Evolutionary conservation across 2,797 vertebrate species (phyloP).

Genomic region (Lycodopsis pacificus): DNA sequence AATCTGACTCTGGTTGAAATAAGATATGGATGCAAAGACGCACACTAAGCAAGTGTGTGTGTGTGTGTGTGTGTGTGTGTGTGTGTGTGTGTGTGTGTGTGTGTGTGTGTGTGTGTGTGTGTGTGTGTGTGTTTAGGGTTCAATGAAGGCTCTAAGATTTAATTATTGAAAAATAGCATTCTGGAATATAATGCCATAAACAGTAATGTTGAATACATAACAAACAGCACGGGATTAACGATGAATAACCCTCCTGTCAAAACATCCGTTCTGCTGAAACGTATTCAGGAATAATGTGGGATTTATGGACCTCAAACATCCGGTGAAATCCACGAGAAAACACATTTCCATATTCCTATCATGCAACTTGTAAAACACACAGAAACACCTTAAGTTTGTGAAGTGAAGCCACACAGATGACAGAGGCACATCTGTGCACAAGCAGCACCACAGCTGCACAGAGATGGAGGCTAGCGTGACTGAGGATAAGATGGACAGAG

Average conservation of each 20-base stretch:
- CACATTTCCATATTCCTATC: constrained; percentile 35
- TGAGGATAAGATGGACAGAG: constrained; percentile 1
- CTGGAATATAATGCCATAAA: constrained; percentile 60
- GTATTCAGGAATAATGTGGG: constrained; percentile 33
- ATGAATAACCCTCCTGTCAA: constrained; percentile 53
- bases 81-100: constrained; percentile 11
- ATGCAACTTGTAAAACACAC: constrained; percentile 17
- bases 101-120: too few relatives aligned
- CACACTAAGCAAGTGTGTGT: background rate
- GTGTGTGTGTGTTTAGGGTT: constrained; percentile 6
- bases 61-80: constrained; percentile 11
- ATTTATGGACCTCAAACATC: constrained; percentile 35
- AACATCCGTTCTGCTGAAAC: constrained; percentile 44
- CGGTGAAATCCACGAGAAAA: constrained; percentile 24
- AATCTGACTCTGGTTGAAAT: constrained; percentile 70
- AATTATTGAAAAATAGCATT: constrained; percentile 64
- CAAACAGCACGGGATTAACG: constrained; percentile 65
- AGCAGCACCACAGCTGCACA: constrained; percentile 13
- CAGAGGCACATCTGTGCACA: background rate
- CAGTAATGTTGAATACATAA: constrained; percentile 48
- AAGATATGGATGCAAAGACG: constrained; percentile 44
- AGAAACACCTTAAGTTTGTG: constrained; percentile 24
- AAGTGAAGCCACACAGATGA: constrained; percentile 24
- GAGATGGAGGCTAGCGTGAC: constrained; percentile 12
- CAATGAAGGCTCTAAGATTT: constrained; percentile 60